Percentiles rank a stretch among this genome's conserved stretches.
Conservation (phyloP, 2,888 invertebrate species). For the Lamellibrachia satsuma region DNA sequence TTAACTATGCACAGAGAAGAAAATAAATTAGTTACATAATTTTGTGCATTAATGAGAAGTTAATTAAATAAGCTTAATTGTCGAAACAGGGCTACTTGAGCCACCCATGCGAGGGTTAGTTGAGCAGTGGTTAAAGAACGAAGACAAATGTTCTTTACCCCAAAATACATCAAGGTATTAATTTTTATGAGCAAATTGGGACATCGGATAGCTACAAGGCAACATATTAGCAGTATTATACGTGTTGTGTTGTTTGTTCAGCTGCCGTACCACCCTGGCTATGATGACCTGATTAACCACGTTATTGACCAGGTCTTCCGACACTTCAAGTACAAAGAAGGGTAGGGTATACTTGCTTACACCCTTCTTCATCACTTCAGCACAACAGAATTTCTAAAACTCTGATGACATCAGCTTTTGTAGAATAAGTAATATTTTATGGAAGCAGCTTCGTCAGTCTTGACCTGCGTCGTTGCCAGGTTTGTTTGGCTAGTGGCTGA, state of each 20-base stretch:
- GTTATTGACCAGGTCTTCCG: slow-evolving; percentile 96
- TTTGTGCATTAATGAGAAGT: too few species aligned
- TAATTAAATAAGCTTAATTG: too few species aligned
- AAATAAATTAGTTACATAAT: too few species aligned
- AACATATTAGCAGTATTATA: not conserved
- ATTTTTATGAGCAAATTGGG: too few species aligned
- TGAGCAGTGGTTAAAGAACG: too few species aligned
- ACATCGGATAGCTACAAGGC: not conserved
- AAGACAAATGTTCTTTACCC: too few species aligned
- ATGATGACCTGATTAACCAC: slow-evolving; percentile 91
- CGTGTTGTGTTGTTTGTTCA: slow-evolving; percentile 39
- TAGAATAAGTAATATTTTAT: not conserved
- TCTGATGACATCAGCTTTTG: not conserved
- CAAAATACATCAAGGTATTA: too few species aligned
- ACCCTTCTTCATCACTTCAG: not conserved
- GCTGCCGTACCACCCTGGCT: slow-evolving; percentile 95
- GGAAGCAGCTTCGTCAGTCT: not conserved
- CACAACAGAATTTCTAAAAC: not conserved
- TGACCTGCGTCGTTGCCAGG: too few species aligned
- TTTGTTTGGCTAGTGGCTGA: too few species aligned
- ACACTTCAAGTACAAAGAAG: slow-evolving; percentile 96
- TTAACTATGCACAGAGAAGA: too few species aligned
- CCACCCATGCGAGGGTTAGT: too few species aligned
- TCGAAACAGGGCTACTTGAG: too few species aligned
- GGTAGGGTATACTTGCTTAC: slow-evolving; percentile 69